Percentiles rank a stretch among this genome's conserved stretches.
phyloP scores from a whole-genome alignment of 92 coral and sea anemone genomes.

The Phenganax stokvisi region DNA sequence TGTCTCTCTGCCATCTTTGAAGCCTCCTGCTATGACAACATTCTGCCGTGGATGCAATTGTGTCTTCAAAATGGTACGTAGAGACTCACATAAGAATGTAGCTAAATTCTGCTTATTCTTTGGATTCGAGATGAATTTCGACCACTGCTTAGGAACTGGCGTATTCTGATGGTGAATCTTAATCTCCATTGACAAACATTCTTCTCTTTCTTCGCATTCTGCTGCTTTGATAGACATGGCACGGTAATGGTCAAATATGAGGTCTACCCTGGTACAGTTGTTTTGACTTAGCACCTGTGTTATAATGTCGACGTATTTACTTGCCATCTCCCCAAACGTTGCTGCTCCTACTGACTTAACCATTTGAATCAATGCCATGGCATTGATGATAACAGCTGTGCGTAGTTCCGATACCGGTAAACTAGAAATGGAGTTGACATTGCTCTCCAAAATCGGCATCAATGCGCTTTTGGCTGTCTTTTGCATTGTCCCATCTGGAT shows the following conservation, averaged over 20 bases:
- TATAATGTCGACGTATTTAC: conserved; percentile 41
- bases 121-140: conserved; percentile 45
- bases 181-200: conserved; percentile 50
- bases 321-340: conserved; percentile 47
- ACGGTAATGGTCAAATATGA: conserved; percentile 45
- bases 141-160: conserved; percentile 61
- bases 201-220: conserved; percentile 47
- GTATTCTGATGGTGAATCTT: conserved; percentile 42
- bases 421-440: conserved; percentile 22
- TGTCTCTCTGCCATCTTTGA: conserved; percentile 51
- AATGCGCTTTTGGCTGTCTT: conserved; percentile 54
- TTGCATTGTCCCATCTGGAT: conserved; percentile 58
- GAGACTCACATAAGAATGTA: conserved; percentile 46
- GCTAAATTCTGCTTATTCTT: conserved; percentile 51
- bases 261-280: conserved; percentile 38
- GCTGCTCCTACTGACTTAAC: conserved; percentile 38
- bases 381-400: conserved; percentile 49
- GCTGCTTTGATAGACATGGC: conserved; percentile 52
- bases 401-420: conserved; percentile 38
- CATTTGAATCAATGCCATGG: conserved; percentile 59
- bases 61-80: conserved; percentile 31
- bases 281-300: conserved; percentile 19
- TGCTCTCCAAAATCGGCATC: conserved; percentile 46
- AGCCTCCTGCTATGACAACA: conserved; percentile 55
- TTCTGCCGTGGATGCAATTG: conserved; percentile 48